Percentiles rank a stretch among this genome's conserved stretches.
These are phyloP conservation scores for Halichoerus grypus DNA, from an alignment of 2,113 vertebrate genomes.

Conservation along the genomic window DNA sequence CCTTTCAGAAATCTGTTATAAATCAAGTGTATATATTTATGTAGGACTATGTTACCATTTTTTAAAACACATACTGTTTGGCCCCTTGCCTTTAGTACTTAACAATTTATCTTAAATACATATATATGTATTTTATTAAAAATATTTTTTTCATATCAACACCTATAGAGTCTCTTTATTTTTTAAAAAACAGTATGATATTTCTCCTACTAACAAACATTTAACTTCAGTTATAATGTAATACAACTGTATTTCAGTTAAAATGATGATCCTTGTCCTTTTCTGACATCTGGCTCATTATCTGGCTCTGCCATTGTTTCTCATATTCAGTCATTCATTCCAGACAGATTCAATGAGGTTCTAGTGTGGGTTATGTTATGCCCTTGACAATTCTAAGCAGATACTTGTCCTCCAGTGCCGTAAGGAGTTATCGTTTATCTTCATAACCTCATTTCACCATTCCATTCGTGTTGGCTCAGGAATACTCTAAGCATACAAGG, in stretches of 20 bases:
- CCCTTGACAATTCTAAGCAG: not conserved
- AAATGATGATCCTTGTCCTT: not conserved
- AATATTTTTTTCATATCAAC: not conserved
- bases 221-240: not conserved
- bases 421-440: not conserved
- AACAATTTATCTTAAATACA: not conserved
- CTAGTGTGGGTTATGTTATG: not conserved
- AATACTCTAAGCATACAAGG: not conserved
- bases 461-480: not conserved
- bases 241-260: not conserved
- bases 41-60: not conserved
- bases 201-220: conserved; percentile 3
- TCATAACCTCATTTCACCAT: not conserved
- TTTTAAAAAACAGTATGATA: not conserved
- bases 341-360: not conserved
- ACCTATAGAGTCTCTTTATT: not conserved
- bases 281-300: not conserved
- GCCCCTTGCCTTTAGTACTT: not conserved
- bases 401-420: not conserved
- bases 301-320: not conserved
- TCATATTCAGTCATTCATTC: not conserved
- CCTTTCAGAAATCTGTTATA: conserved; percentile 31
- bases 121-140: not conserved
- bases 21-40: not conserved
- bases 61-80: not conserved